Percentiles rank a stretch among this genome's conserved stretches.
These are phyloP conservation scores for Neoarius graeffei DNA, from an alignment of 2,113 vertebrate species.

Conservation along the genomic window DNA sequence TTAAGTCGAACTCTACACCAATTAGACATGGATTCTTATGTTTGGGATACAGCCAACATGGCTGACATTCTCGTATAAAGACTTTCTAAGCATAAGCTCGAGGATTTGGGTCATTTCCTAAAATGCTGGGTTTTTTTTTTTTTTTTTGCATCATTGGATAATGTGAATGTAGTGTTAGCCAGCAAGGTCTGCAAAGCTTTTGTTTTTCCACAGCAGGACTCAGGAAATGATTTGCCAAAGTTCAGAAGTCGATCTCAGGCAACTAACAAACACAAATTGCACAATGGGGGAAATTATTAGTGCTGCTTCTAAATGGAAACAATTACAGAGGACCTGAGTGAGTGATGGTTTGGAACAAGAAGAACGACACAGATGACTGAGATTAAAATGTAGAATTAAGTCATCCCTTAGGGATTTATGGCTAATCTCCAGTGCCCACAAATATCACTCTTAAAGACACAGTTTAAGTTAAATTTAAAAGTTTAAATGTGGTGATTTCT, in stretches of 20 bases:
- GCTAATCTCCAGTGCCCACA: slow-evolving; percentile 20
- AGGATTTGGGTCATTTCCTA: slow-evolving; percentile 21
- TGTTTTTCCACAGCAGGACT: slow-evolving; percentile 42
- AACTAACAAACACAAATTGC: slow-evolving; percentile 50
- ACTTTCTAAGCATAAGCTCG: neutral
- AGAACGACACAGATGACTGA: slow-evolving; percentile 43
- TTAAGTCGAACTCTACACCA: neutral
- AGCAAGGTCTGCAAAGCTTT: slow-evolving; percentile 24
- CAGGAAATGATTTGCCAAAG: slow-evolving; percentile 33
- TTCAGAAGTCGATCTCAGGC: slow-evolving; percentile 42
- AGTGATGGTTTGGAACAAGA: slow-evolving; percentile 31
- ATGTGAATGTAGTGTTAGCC: neutral
- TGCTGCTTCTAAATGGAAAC: slow-evolving; percentile 33
- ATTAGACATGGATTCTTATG: slow-evolving; percentile 4
- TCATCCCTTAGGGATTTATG: slow-evolving; percentile 46
- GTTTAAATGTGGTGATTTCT: neutral
- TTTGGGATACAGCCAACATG: neutral
- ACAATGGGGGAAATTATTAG: slow-evolving; percentile 43
- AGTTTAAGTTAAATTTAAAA: neutral
- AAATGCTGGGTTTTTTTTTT: neutral
- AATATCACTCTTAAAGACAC: slow-evolving; percentile 19
- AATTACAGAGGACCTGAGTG: slow-evolving; percentile 21
- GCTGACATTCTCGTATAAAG: neutral
- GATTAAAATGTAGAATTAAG: slow-evolving; percentile 52
- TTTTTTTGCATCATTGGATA: neutral